Percentiles rank a stretch among this genome's conserved stretches.
Evolutionary conservation across 2,888 invertebrate genomes (phyloP).

Genomic region (Drosophila infuscata): DNA sequence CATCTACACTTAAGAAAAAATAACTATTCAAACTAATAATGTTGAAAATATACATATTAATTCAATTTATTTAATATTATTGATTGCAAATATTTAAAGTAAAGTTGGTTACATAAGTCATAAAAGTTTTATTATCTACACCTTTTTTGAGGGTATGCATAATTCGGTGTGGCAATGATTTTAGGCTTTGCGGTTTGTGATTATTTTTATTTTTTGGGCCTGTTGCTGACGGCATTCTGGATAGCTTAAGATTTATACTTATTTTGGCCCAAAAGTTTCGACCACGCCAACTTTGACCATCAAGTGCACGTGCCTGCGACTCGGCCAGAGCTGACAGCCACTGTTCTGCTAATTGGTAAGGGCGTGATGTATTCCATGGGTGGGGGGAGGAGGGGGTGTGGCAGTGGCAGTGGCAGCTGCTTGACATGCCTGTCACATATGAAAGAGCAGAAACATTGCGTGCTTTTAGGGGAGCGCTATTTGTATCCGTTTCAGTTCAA

Average conservation of each 20-base stretch:
- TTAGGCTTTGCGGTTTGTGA: constrained; percentile 16
- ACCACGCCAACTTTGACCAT: constrained; percentile 59
- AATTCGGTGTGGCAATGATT: background rate
- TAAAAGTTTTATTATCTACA: background rate
- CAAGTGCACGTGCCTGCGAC: constrained; percentile 69
- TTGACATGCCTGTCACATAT: constrained; percentile 67
- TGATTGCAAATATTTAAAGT: background rate
- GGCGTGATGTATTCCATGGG: constrained; percentile 11
- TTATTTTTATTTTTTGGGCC: constrained; percentile 45
- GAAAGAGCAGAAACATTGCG: constrained; percentile 25
- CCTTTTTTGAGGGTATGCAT: constrained; percentile 20
- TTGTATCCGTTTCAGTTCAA: constrained; percentile 26
- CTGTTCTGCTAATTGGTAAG: constrained; percentile 60
- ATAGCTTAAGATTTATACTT: constrained; percentile 70
- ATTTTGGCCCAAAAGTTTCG: constrained; percentile 54
- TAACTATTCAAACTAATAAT: background rate
- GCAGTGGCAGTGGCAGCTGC: constrained; percentile 34
- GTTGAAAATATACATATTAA: background rate
- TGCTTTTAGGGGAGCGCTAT: constrained; percentile 27
- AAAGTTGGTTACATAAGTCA: background rate
- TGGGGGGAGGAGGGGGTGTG: background rate
- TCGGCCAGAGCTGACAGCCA: constrained; percentile 57
- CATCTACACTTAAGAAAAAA: background rate
- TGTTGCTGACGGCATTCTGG: constrained; percentile 67
- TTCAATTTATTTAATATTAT: background rate